Conservation (phyloP, 2,888 invertebrate species). For the Torymus tubicola region DNA sequence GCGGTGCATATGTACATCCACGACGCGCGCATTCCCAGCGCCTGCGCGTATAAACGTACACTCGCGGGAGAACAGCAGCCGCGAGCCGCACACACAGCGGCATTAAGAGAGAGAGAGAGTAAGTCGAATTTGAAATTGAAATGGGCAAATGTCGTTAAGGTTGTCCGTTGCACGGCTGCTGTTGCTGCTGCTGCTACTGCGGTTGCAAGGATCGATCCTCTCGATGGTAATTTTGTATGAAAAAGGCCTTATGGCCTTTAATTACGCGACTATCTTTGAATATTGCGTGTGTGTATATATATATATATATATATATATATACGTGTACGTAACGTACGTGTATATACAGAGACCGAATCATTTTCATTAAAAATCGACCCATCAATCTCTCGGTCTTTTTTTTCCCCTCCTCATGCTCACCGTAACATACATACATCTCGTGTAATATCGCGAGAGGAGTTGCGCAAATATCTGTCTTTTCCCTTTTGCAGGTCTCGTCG, state of each 20-base stretch:
- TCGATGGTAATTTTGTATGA: conserved; percentile 44
- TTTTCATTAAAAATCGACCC: conserved; percentile 56
- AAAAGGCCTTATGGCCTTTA: conserved; percentile 55
- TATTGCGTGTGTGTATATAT: conserved; percentile 36
- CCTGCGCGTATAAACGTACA: not conserved
- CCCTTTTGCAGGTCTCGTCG: not conserved
- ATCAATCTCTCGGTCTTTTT: conserved; percentile 45
- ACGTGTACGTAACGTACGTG: not conserved
- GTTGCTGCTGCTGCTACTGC: not conserved
- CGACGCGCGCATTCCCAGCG: not conserved
- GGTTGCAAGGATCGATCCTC: conserved; percentile 21
- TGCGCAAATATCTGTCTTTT: conserved; percentile 40
- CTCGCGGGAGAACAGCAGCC: not conserved
- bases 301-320: not conserved
- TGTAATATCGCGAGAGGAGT: conserved; percentile 36
- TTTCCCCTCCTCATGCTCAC: not conserved
- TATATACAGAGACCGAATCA: conserved; percentile 6
- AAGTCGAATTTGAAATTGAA: conserved; percentile 58
- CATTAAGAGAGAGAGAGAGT: conserved; percentile 42
- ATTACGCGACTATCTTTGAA: conserved; percentile 51
- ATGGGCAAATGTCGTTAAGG: conserved; percentile 57
- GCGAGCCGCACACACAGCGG: not conserved
- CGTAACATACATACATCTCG: not conserved
- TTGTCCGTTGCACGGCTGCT: conserved; percentile 22
- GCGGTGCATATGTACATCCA: not conserved